Conservation (phyloP, 1,140 invertebrate genomes). For the Theocolax elegans region DNA sequence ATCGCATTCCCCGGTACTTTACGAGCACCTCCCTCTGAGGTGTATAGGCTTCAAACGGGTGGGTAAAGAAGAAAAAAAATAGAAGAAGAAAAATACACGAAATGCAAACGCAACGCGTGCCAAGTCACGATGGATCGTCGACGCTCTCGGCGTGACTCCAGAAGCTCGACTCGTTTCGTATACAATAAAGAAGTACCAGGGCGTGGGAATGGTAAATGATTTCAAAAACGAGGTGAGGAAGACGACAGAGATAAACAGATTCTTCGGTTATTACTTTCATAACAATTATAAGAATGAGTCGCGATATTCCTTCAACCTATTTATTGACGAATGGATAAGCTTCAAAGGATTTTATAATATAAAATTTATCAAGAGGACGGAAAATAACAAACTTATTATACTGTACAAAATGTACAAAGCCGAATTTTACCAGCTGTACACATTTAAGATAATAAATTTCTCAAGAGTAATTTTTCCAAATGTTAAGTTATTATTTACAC, state of each 20-base stretch:
- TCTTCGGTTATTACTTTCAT: constrained; percentile 17
- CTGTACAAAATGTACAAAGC: too few relatives aligned
- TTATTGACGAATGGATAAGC: constrained; percentile 1
- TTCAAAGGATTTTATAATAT: background rate
- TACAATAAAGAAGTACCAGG: background rate
- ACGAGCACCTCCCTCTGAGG: background rate
- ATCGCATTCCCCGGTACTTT: background rate
- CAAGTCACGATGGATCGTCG: constrained; percentile 5
- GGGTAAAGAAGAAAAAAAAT: background rate
- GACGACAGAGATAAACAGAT: constrained; percentile 23
- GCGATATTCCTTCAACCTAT: background rate
- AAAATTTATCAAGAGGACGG: too few relatives aligned
- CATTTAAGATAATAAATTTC: too few relatives aligned
- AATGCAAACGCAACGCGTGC: background rate
- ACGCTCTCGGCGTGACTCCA: constrained; percentile 8
- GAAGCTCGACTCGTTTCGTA: background rate
- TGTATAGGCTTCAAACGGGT: too few relatives aligned
- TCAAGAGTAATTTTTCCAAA: too few relatives aligned
- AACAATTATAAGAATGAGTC: constrained; percentile 15
- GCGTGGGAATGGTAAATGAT: constrained; percentile 13
- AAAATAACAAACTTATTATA: too few relatives aligned
- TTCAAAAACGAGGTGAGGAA: background rate
- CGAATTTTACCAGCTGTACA: too few relatives aligned
- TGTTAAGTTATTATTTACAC: too few relatives aligned
- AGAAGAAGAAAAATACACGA: background rate